Evolutionary conservation across 1,140 invertebrate genomes (phyloP).

Genomic region (Diabrotica undecimpunctata): DNA sequence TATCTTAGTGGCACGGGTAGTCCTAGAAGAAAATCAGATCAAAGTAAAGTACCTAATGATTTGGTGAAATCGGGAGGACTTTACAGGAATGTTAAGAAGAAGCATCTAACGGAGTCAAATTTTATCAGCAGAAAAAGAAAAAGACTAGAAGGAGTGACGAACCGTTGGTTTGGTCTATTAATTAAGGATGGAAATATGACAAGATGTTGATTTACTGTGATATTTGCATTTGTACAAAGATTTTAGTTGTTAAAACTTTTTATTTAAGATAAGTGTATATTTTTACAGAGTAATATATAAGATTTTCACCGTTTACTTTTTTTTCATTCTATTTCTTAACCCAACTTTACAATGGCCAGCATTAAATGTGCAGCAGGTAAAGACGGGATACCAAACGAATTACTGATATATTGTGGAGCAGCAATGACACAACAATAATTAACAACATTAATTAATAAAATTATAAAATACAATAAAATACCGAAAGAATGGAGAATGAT

Average conservation of each 20-base stretch:
- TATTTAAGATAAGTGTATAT: neutral
- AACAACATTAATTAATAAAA: too few relatives aligned
- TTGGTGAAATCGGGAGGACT: conserved; percentile 26
- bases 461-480: too few relatives aligned
- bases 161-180: conserved; percentile 37
- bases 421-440: too few relatives aligned
- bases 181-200: too few relatives aligned
- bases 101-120: conserved; percentile 42
- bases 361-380: too few relatives aligned
- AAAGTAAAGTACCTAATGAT: conserved; percentile 12
- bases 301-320: too few relatives aligned
- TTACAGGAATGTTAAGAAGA: conserved; percentile 36
- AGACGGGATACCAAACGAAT: too few relatives aligned
- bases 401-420: too few relatives aligned
- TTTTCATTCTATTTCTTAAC: too few relatives aligned
- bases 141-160: conserved; percentile 48
- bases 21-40: conserved; percentile 9
- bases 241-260: neutral
- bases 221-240: conserved; percentile 3
- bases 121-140: conserved; percentile 47
- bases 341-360: too few relatives aligned
- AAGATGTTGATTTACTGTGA: neutral
- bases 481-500: too few relatives aligned
- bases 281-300: neutral
- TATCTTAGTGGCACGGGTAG: too few relatives aligned